Percentiles rank a stretch among this genome's conserved stretches.
These are phyloP conservation scores for Platalea minor DNA, from an alignment of 2,797 vertebrate genomes.

Conservation along the genomic window DNA sequence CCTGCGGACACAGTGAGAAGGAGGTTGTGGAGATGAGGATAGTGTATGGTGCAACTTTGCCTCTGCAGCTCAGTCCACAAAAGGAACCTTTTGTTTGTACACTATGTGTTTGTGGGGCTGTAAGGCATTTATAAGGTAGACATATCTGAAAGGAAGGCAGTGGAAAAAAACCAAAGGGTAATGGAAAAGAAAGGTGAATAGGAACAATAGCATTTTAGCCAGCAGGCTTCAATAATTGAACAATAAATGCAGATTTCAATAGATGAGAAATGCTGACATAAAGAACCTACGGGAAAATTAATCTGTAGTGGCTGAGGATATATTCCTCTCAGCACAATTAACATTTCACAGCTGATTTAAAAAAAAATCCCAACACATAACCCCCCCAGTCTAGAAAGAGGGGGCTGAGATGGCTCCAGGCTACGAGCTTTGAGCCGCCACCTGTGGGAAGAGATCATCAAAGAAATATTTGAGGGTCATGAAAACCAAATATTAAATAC, in stretches of 20 bases:
- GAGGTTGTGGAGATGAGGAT: not conserved
- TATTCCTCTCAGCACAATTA: not conserved
- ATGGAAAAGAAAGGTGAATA: not conserved
- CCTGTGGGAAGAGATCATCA: not conserved
- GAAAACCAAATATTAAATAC: not conserved
- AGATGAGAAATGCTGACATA: not conserved
- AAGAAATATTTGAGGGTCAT: not conserved
- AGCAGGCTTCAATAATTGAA: not conserved
- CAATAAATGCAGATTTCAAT: not conserved
- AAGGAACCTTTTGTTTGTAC: not conserved
- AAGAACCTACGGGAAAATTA: not conserved
- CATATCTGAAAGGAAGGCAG: not conserved
- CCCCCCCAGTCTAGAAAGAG: not conserved
- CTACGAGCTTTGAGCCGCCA: accelerated
- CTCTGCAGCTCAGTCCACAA: not conserved
- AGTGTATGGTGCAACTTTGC: accelerated
- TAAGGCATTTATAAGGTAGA: not conserved
- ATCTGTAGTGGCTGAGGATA: not conserved
- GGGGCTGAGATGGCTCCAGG: not conserved
- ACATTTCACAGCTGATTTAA: not conserved
- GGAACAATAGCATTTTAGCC: not conserved
- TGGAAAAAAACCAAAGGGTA: not conserved
- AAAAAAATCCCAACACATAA: accelerated
- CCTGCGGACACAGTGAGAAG: accelerated
- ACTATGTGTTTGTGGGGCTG: accelerated